Percentiles rank a stretch among this genome's conserved stretches.
phyloP scores from a whole-genome alignment of 2,797 vertebrate species.

The Paguma larvata region DNA sequence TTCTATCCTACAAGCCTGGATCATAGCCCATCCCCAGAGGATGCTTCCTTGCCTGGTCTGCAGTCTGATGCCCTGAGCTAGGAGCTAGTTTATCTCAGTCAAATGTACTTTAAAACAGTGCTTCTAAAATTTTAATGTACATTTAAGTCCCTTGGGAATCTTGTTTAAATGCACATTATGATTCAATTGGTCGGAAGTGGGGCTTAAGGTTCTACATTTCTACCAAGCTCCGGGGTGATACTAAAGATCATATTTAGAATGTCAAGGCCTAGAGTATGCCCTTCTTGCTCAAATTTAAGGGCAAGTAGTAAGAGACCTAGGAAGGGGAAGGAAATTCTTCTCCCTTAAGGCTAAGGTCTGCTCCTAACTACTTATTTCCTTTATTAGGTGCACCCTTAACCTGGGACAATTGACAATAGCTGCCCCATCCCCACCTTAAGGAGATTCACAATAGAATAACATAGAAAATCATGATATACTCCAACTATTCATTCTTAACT shows the following conservation, averaged over 20 bases:
- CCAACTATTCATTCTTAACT: background rate
- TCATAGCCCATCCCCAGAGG: background rate
- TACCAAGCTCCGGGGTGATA: background rate
- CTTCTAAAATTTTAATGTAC: background rate
- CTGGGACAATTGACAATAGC: background rate
- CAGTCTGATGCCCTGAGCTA: background rate
- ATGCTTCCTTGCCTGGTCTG: background rate
- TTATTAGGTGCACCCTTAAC: background rate
- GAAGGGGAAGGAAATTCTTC: background rate
- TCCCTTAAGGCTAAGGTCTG: background rate
- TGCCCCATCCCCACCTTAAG: background rate
- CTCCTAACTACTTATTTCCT: background rate
- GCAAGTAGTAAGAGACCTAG: background rate
- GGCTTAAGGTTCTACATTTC: background rate
- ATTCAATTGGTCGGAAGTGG: background rate
- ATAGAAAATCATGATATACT: background rate
- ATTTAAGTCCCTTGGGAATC: background rate
- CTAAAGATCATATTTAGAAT: background rate
- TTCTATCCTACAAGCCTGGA: background rate
- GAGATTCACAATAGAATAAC: background rate
- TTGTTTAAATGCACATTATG: background rate
- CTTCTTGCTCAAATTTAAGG: background rate
- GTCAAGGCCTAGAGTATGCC: background rate
- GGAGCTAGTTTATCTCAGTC: background rate
- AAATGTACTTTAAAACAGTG: background rate